Percentiles rank a stretch among this genome's conserved stretches.
phyloP scores from a whole-genome alignment of 2,797 vertebrate species.

The Lagodon rhomboides region DNA sequence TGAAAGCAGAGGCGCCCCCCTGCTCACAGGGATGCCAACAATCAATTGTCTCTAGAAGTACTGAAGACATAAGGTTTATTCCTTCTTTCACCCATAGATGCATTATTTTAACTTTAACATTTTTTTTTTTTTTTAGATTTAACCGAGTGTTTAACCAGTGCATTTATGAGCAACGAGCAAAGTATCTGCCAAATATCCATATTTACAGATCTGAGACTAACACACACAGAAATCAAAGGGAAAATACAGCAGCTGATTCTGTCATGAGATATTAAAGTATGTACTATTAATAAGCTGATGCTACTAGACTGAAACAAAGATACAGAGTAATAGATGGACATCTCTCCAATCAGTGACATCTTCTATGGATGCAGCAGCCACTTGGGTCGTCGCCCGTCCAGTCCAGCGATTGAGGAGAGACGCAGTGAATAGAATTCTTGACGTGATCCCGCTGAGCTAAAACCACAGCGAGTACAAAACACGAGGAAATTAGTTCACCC shows the following conservation, averaged over 20 bases:
- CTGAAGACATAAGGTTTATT: conserved; percentile 58
- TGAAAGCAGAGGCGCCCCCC: conserved; percentile 56
- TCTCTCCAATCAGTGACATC: conserved; percentile 41
- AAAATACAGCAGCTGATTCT: conserved; percentile 48
- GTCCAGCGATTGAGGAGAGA: conserved; percentile 40
- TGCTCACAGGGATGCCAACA: conserved; percentile 70
- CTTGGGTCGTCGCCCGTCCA: conserved; percentile 18
- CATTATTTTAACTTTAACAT: conserved; percentile 60
- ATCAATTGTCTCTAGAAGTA: conserved; percentile 69
- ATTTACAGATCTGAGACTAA: conserved; percentile 64
- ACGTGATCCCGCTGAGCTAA: conserved; percentile 31
- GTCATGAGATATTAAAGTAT: conserved; percentile 44
- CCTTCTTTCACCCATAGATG: conserved; percentile 59
- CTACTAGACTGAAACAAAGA: conserved; percentile 27
- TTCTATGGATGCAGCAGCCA: conserved; percentile 48
- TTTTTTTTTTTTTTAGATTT: conserved; percentile 51
- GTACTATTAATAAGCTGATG: conserved; percentile 34
- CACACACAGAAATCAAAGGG: conserved; percentile 56
- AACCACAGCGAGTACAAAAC: conserved; percentile 32
- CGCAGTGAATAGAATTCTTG: conserved; percentile 37
- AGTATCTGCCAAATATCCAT: conserved; percentile 77
- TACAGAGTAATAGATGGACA: conserved; percentile 28
- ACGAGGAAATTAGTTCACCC: conserved; percentile 19
- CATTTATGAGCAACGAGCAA: conserved; percentile 72
- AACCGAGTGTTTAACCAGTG: conserved; percentile 73